These are phyloP conservation scores for Periplaneta americana DNA, from an alignment of 1,140 invertebrate species.

Conservation along the genomic window DNA sequence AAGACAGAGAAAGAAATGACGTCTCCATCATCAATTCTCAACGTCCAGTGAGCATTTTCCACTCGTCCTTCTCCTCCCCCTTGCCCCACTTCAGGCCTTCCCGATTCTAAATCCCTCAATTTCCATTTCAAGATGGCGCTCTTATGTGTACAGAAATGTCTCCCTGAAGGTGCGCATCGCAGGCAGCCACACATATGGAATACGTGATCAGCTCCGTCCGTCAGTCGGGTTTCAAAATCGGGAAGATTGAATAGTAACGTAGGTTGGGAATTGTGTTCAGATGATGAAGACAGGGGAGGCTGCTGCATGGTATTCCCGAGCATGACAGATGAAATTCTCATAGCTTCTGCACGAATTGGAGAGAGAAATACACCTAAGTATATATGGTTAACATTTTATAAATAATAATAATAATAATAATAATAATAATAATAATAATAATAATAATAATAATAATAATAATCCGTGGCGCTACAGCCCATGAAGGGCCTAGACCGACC, in stretches of 20 bases:
- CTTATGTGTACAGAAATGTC: neutral
- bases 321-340: too few species aligned
- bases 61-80: too few species aligned
- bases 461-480: too few species aligned
- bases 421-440: too few species aligned
- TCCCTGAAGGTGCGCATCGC: neutral
- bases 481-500: too few species aligned
- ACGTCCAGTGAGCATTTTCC: neutral
- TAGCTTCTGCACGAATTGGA: too few species aligned
- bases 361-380: too few species aligned
- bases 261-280: neutral
- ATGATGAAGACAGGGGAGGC: neutral
- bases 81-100: neutral
- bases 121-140: neutral
- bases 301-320: too few species aligned
- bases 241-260: neutral
- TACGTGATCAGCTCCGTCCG: neutral
- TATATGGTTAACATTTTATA: too few species aligned
- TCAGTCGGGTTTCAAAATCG: neutral
- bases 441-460: too few species aligned
- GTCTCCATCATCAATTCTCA: neutral
- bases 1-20: neutral
- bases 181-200: neutral
- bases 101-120: neutral
- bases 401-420: too few species aligned